phyloP scores from a whole-genome alignment of 2,113 vertebrate genomes.

The Benthochromis sp. region DNA sequence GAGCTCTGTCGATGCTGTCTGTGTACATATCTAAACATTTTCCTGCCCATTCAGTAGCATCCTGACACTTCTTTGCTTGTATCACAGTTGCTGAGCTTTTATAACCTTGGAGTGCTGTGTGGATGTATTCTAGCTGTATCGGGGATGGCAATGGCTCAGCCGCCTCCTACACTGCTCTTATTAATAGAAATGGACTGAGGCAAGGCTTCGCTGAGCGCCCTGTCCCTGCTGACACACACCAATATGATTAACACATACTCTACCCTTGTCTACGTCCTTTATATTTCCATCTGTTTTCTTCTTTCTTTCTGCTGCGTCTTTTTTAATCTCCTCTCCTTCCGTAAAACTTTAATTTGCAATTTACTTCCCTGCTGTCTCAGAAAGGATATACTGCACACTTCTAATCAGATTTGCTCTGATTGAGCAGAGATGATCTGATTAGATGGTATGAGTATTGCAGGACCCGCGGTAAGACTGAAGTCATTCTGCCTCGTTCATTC shows the following conservation, averaged over 20 bases:
- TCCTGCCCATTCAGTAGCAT: neutral
- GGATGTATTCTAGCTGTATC: conserved; percentile 24
- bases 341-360: neutral
- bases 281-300: neutral
- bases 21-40: neutral
- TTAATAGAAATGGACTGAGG: conserved; percentile 63
- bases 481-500: neutral
- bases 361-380: neutral
- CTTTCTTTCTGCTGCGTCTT: neutral
- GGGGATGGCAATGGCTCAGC: conserved; percentile 25
- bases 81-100: neutral
- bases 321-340: neutral
- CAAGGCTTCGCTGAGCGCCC: conserved; percentile 30
- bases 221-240: conserved; percentile 35
- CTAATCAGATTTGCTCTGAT: conserved; percentile 21
- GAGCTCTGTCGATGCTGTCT: neutral
- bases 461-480: neutral
- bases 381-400: neutral
- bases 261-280: neutral
- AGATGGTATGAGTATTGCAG: neutral
- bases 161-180: conserved; percentile 58
- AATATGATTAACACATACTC: conserved; percentile 17
- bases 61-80: neutral
- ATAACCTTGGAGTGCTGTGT: conserved; percentile 17
- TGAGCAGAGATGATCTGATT: conserved; percentile 24